These are phyloP conservation scores for Malthinus seriepunctatus DNA, from an alignment of 2,888 invertebrate genomes.

Conservation along the genomic window DNA sequence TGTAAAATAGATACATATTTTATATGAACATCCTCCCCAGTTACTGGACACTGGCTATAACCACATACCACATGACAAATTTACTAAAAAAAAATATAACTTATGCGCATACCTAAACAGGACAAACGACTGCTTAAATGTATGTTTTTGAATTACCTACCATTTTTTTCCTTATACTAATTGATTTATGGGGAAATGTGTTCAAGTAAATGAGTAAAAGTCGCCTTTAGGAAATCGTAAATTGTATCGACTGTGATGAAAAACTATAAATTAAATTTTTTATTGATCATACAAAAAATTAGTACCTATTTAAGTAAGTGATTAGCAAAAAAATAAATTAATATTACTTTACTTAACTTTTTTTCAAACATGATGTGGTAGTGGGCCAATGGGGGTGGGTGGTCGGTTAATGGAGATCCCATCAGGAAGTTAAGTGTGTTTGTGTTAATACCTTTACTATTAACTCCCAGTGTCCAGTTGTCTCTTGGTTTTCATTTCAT, in stretches of 20 bases:
- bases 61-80: slow-evolving; percentile 26
- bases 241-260: background rate
- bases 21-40: slow-evolving; percentile 2
- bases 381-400: no score
- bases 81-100: slow-evolving; percentile 21
- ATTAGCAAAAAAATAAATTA: no score
- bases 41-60: slow-evolving; percentile 29
- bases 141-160: background rate
- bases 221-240: slow-evolving; percentile 12
- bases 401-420: no score
- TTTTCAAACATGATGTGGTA: no score
- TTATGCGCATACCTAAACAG: slow-evolving; percentile 29
- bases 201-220: slow-evolving; percentile 5
- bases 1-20: background rate
- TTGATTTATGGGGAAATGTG: slow-evolving; percentile 22
- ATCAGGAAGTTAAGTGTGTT: no score
- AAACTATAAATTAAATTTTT: no score
- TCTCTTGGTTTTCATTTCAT: no score
- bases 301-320: no score
- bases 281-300: no score
- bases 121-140: slow-evolving; percentile 15
- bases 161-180: slow-evolving; percentile 3
- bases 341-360: no score
- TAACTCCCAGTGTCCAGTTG: no score
- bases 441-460: no score